These are phyloP conservation scores for Berghia stephanieae DNA, from an alignment of 1,140 invertebrate species.

Conservation along the genomic window DNA sequence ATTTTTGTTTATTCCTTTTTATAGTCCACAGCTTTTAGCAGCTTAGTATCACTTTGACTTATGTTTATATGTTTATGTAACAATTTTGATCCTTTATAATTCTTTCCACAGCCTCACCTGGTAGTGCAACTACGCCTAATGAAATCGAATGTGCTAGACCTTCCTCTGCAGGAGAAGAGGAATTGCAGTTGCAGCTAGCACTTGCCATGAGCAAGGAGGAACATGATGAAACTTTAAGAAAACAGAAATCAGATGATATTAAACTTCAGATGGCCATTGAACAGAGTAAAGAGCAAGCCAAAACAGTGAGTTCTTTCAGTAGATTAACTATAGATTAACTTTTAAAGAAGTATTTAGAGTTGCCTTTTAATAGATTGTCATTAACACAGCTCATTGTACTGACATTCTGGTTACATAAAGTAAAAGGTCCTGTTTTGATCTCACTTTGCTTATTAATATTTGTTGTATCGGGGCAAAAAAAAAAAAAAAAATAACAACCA, in stretches of 20 bases:
- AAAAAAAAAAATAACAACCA: too few relatives aligned
- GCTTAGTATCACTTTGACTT: too few relatives aligned
- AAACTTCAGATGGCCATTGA: slow-evolving; percentile 88
- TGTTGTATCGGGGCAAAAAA: too few relatives aligned
- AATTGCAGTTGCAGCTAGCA: slow-evolving; percentile 96
- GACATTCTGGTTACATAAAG: neutral
- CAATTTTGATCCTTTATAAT: slow-evolving; percentile 1
- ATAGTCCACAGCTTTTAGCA: too few relatives aligned
- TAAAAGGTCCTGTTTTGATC: too few relatives aligned
- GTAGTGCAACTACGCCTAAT: slow-evolving; percentile 65
- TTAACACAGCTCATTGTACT: neutral
- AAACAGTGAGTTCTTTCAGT: slow-evolving; percentile 36
- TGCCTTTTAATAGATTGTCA: neutral
- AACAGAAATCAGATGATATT: slow-evolving; percentile 79
- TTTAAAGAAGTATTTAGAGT: neutral
- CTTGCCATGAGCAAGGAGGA: slow-evolving; percentile 98
- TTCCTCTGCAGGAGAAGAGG: slow-evolving; percentile 95
- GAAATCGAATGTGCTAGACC: slow-evolving; percentile 94
- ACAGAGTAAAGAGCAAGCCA: slow-evolving; percentile 81
- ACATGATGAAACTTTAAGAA: slow-evolving; percentile 94
- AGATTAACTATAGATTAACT: neutral
- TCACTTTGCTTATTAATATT: too few relatives aligned
- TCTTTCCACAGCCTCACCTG: slow-evolving; percentile 43
- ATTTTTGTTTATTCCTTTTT: too few relatives aligned
- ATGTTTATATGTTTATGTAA: neutral